Evolutionary conservation across 1,140 invertebrate genomes (phyloP).

Genomic region (Trichonephila inaurata): DNA sequence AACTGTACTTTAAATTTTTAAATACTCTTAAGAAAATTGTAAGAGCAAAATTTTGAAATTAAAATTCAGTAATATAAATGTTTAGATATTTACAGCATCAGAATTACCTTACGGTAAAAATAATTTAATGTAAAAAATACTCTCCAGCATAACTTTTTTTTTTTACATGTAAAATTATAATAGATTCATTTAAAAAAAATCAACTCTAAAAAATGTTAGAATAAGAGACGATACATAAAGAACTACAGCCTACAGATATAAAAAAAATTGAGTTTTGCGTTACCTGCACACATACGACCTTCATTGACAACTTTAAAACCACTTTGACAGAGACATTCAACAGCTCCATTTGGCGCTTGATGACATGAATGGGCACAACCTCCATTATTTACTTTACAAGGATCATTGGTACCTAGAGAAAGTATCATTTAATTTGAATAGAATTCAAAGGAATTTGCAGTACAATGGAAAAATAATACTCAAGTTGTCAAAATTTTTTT

Average conservation of each 20-base stretch:
- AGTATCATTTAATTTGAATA: too few relatives aligned
- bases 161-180: background rate
- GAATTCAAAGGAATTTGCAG: too few relatives aligned
- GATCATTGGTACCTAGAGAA: slow-evolving; percentile 85
- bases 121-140: background rate
- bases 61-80: too few relatives aligned
- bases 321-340: slow-evolving; percentile 93
- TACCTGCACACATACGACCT: slow-evolving; percentile 91
- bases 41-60: too few relatives aligned
- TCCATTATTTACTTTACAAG: slow-evolving; percentile 95
- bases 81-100: too few relatives aligned
- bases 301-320: slow-evolving; percentile 94
- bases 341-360: slow-evolving; percentile 89
- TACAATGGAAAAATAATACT: too few relatives aligned
- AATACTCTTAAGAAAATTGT: too few relatives aligned
- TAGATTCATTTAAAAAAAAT: background rate
- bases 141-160: background rate
- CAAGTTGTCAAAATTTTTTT: too few relatives aligned
- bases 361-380: slow-evolving; percentile 98
- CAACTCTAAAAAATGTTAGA: background rate
- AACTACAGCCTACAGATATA: background rate
- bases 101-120: too few relatives aligned
- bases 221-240: background rate
- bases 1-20: too few relatives aligned
- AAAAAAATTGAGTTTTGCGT: background rate